Conservation (phyloP, 2,888 invertebrate genomes). For the Micoletzkya japonica region DNA sequence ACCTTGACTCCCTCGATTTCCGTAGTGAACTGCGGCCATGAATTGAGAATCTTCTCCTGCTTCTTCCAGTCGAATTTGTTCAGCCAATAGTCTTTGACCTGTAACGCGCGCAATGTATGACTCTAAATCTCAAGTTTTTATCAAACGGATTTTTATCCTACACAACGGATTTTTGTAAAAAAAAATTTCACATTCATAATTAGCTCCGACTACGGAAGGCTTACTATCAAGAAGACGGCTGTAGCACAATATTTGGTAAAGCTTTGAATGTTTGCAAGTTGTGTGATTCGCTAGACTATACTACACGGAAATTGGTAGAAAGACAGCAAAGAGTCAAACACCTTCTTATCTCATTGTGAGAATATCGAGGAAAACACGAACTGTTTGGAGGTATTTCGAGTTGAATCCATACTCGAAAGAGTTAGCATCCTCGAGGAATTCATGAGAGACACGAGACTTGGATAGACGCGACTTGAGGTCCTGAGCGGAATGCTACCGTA, state of each 20-base stretch:
- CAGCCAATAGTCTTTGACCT: conserved; percentile 77
- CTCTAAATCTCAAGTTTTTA: too few species aligned
- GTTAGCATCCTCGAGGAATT: conserved; percentile 61
- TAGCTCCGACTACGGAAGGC: too few species aligned
- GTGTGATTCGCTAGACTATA: too few species aligned
- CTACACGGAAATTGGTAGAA: too few species aligned
- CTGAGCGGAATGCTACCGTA: conserved; percentile 19
- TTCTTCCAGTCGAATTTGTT: conserved; percentile 77
- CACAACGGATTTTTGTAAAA: too few species aligned
- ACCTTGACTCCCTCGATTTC: conserved; percentile 73
- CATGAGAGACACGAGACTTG: conserved; percentile 58
- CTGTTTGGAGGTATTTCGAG: conserved; percentile 67
- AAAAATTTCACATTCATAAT: too few species aligned
- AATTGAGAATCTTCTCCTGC: conserved; percentile 75
- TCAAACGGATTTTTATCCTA: too few species aligned
- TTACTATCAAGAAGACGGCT: too few species aligned
- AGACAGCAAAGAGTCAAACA: too few species aligned
- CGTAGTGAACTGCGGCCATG: conserved; percentile 77
- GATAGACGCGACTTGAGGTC: conserved; percentile 68
- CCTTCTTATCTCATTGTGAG: too few species aligned
- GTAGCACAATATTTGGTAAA: too few species aligned
- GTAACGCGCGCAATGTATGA: conserved; percentile 61
- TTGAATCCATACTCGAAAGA: conserved; percentile 83
- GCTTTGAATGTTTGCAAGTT: too few species aligned
- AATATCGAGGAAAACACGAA: not conserved